Percentiles rank a stretch among this genome's conserved stretches.
Conservation (phyloP, 2,113 vertebrate genomes). For the Atrichornis clamosus region DNA sequence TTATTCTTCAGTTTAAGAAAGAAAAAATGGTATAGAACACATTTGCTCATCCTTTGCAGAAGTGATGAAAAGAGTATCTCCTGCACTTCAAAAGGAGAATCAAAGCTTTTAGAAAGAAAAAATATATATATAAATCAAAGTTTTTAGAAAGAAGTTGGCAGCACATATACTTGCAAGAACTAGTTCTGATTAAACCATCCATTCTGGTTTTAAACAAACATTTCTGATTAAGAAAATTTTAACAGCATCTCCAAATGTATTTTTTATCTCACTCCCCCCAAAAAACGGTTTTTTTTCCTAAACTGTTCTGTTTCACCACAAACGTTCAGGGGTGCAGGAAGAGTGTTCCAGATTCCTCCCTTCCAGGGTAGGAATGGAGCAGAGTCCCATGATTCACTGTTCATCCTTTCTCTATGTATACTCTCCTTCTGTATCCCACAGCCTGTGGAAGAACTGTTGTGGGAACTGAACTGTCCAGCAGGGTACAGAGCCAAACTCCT, state of each 20-base stretch:
- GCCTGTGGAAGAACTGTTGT: background rate
- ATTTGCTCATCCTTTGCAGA: background rate
- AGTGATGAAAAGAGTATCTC: background rate
- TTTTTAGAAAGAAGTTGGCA: background rate
- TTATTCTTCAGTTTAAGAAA: background rate
- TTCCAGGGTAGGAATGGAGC: fast-evolving
- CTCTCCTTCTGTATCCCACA: background rate
- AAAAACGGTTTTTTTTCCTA: background rate
- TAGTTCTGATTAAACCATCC: background rate
- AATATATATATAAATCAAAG: background rate
- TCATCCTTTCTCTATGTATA: background rate
- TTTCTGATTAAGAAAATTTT: background rate
- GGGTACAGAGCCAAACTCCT: background rate
- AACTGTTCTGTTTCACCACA: background rate
- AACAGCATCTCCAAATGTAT: background rate
- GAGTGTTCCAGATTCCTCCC: background rate
- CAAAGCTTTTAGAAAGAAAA: background rate
- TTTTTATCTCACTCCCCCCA: background rate
- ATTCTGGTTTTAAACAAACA: background rate
- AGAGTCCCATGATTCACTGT: background rate
- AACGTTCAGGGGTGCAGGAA: background rate
- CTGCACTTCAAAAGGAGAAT: background rate
- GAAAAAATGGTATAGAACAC: background rate
- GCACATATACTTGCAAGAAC: background rate
- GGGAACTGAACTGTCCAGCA: background rate